Conservation (phyloP, 2,113 vertebrate species). For the Chunga burmeisteri region DNA sequence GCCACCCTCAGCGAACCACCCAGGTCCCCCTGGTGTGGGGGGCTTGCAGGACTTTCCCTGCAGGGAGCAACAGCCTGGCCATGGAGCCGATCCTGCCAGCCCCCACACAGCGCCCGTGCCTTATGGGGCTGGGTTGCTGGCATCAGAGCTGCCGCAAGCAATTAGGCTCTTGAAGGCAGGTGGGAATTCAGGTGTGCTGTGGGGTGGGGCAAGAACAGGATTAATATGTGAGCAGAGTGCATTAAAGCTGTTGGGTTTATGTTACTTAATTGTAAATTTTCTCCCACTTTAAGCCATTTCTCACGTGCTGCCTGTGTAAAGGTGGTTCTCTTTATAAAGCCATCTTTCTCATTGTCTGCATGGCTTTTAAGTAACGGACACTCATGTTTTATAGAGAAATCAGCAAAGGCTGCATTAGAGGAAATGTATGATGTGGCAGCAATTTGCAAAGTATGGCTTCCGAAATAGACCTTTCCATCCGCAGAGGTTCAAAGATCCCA, state of each 20-base stretch:
- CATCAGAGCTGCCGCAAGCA: accelerated
- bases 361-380: background rate
- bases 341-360: accelerated
- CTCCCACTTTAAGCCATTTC: background rate
- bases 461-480: background rate
- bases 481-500: background rate
- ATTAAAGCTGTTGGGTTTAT: background rate
- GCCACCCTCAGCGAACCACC: background rate
- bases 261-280: background rate
- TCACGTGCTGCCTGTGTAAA: background rate
- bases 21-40: accelerated
- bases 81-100: accelerated
- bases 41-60: background rate
- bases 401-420: background rate
- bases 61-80: background rate
- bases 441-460: background rate
- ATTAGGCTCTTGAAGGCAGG: background rate
- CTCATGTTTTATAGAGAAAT: background rate
- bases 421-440: background rate
- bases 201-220: background rate
- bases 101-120: accelerated
- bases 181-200: background rate
- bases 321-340: background rate
- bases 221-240: background rate
- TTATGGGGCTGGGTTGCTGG: background rate